These are phyloP conservation scores for Meliscaeva auricollis DNA, from an alignment of 2,888 invertebrate genomes.

Conservation along the genomic window DNA sequence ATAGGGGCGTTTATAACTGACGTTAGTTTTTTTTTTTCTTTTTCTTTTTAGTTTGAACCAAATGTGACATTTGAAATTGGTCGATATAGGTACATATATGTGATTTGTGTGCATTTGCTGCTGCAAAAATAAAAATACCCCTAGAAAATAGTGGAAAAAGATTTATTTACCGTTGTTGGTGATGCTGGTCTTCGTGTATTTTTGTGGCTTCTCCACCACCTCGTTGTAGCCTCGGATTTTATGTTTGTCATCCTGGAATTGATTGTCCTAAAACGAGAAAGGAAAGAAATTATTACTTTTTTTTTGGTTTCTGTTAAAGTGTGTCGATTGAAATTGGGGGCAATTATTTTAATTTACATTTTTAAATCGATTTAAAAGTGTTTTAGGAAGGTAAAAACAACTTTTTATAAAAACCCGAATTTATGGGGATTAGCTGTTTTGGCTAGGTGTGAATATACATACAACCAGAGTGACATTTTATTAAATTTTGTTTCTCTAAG, in stretches of 20 bases:
- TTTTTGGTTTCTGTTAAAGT: neutral
- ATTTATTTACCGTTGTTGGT: constrained; percentile 79
- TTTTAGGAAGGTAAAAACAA: no score
- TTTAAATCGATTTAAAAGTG: neutral
- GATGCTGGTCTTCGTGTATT: constrained; percentile 81
- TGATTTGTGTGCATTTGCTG: constrained; percentile 29
- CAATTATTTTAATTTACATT: neutral
- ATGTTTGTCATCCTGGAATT: constrained; percentile 85
- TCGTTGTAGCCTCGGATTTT: constrained; percentile 89
- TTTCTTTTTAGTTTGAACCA: neutral
- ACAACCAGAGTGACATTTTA: no score
- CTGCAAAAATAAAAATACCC: constrained; percentile 6
- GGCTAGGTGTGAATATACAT: no score
- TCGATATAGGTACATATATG: constrained; percentile 33
- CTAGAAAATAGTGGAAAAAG: neutral
- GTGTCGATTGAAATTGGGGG: neutral
- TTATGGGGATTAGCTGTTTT: no score
- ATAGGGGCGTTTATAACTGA: constrained; percentile 3
- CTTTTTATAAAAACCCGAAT: no score
- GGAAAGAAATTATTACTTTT: constrained; percentile 59
- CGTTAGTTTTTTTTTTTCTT: no score
- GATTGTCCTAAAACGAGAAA: constrained; percentile 82
- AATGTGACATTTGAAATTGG: constrained; percentile 34
- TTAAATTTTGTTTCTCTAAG: no score
- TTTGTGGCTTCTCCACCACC: constrained; percentile 85